Percentiles rank a stretch among this genome's conserved stretches.
Conservation (phyloP, 37 sponge, comb jelly and placozoan genomes). For the Eunapius fragilis region DNA sequence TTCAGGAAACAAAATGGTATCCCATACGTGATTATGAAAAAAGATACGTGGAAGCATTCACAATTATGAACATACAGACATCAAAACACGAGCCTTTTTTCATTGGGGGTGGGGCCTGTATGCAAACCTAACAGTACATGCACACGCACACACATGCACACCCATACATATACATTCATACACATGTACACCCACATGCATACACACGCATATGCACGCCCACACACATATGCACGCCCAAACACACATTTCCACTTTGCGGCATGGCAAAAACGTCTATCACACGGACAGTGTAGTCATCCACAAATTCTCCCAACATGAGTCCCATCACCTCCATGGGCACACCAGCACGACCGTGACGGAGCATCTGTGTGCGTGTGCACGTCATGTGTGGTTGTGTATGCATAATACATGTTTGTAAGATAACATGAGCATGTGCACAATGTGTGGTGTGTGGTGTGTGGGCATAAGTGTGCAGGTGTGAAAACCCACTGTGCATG, state of each 20-base stretch:
- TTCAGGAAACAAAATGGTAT: too few relatives aligned
- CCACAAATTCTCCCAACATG: constrained; percentile 99
- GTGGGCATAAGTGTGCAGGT: background rate
- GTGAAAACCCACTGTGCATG: too few relatives aligned
- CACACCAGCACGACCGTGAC: constrained; percentile 94
- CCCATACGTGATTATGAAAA: too few relatives aligned
- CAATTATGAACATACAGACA: too few relatives aligned
- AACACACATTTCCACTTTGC: constrained; percentile 94
- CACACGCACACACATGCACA: background rate
- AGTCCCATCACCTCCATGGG: constrained; percentile 99
- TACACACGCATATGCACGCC: background rate
- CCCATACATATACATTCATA: background rate
- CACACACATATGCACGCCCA: background rate
- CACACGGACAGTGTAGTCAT: constrained; percentile 98
- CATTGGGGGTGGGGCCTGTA: too few relatives aligned
- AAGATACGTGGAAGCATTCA: too few relatives aligned
- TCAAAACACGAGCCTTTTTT: too few relatives aligned
- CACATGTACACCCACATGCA: background rate
- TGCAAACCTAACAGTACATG: background rate
- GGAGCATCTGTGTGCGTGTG: constrained; percentile 17
- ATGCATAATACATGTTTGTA: background rate
- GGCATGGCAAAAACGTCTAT: constrained; percentile 99
- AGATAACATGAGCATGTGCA: background rate
- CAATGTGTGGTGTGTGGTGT: background rate
- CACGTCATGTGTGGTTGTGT: too few relatives aligned